phyloP scores from a whole-genome alignment of 1,140 invertebrate genomes.

The Drosophila subpulchrella region DNA sequence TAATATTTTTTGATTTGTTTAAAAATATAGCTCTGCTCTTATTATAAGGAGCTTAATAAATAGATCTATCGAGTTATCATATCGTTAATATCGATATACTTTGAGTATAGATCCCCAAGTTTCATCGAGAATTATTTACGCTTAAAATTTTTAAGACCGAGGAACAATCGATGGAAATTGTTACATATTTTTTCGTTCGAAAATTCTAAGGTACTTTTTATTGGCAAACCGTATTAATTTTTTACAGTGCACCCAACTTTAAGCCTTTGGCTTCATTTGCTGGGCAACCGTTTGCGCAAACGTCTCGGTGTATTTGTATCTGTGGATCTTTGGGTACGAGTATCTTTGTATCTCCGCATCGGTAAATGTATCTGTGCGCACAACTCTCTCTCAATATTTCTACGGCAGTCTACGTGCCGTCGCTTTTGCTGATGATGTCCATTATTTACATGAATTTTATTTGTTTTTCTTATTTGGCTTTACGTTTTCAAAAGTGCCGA shows the following conservation, averaged over 20 bases:
- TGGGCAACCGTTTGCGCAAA: conserved; percentile 78
- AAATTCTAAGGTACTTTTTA: too few species aligned
- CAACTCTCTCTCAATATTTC: conserved; percentile 20
- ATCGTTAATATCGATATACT: too few species aligned
- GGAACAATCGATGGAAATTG: too few species aligned
- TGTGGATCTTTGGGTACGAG: conserved; percentile 21
- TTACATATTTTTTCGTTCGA: too few species aligned
- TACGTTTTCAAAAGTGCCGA: conserved; percentile 82
- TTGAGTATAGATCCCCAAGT: too few species aligned
- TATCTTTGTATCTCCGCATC: conserved; percentile 35
- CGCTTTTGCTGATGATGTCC: conserved; percentile 78
- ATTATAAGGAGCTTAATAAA: too few species aligned
- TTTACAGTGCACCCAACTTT: conserved; percentile 45
- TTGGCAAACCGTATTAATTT: background rate
- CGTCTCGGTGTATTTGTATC: conserved; percentile 25
- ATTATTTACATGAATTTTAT: conserved; percentile 83
- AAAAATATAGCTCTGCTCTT: too few species aligned
- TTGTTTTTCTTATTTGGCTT: conserved; percentile 83
- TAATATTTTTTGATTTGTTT: too few species aligned
- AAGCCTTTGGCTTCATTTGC: conserved; percentile 76
- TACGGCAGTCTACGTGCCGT: conserved; percentile 67
- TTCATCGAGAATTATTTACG: too few species aligned
- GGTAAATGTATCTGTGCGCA: conserved; percentile 24
- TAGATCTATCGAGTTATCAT: too few species aligned
- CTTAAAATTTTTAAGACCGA: too few species aligned